Conservation (phyloP, 2,797 vertebrate species). For the Pseudochirops corinnae region DNA sequence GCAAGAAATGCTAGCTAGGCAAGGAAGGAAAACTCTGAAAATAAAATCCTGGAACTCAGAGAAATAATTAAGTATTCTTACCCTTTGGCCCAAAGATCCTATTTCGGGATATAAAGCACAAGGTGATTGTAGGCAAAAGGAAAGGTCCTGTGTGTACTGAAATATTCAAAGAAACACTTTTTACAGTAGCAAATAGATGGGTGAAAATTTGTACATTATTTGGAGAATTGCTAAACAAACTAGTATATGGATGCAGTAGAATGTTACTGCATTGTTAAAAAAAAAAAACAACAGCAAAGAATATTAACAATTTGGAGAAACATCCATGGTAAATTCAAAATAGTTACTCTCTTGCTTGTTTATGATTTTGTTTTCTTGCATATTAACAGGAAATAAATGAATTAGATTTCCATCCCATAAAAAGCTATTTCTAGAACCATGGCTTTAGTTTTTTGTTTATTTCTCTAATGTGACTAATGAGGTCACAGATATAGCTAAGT, state of each 20-base stretch:
- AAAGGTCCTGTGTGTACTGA: background rate
- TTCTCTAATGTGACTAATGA: background rate
- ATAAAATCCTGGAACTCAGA: background rate
- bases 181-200: background rate
- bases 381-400: background rate
- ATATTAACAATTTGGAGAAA: background rate
- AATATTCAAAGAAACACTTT: background rate
- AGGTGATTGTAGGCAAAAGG: background rate
- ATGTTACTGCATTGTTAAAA: background rate
- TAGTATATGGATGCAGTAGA: background rate
- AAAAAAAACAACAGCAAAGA: background rate
- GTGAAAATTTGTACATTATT: background rate
- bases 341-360: background rate
- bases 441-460: background rate
- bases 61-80: background rate
- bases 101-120: background rate
- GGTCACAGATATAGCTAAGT: background rate
- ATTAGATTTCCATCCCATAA: background rate
- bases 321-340: background rate
- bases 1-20: background rate
- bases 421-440: background rate
- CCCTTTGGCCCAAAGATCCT: background rate
- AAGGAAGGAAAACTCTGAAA: background rate
- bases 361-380: background rate
- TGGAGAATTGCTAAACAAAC: background rate